Conservation (phyloP, 2,888 invertebrate genomes). For the Creontiades dilutus region DNA sequence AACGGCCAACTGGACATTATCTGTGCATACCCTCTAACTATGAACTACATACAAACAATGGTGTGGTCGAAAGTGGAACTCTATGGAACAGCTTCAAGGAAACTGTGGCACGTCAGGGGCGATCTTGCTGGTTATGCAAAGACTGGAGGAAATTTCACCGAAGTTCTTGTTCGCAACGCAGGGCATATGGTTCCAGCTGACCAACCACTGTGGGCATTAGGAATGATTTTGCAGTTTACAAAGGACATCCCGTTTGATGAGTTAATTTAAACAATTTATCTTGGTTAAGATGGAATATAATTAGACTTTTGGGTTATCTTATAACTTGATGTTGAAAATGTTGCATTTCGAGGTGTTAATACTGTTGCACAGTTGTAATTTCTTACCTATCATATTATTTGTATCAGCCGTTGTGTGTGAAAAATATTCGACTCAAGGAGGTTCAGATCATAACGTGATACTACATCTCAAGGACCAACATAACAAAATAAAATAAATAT, state of each 20-base stretch:
- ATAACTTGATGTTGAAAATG: no score
- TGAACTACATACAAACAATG: constrained; percentile 78
- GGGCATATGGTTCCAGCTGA: constrained; percentile 91
- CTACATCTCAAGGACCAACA: no score
- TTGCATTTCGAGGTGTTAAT: no score
- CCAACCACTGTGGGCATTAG: constrained; percentile 80
- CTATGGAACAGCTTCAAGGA: constrained; percentile 84
- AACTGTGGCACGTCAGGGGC: constrained; percentile 83
- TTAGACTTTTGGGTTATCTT: no score
- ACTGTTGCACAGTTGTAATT: no score
- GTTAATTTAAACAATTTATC: no score
- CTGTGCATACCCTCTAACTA: constrained; percentile 89
- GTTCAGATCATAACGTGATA: no score
- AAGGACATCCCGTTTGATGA: neutral
- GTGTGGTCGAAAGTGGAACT: constrained; percentile 83
- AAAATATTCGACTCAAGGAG: no score
- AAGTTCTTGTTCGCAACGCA: constrained; percentile 87
- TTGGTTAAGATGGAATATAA: no score
- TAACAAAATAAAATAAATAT: no score
- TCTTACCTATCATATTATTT: no score
- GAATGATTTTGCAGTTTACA: neutral
- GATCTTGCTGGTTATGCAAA: constrained; percentile 89
- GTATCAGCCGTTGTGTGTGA: no score
- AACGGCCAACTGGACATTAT: constrained; percentile 96
- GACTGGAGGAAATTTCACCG: constrained; percentile 85